These are phyloP conservation scores for Pristionchus maxplancki DNA, from an alignment of 2,888 invertebrate species.

Conservation along the genomic window DNA sequence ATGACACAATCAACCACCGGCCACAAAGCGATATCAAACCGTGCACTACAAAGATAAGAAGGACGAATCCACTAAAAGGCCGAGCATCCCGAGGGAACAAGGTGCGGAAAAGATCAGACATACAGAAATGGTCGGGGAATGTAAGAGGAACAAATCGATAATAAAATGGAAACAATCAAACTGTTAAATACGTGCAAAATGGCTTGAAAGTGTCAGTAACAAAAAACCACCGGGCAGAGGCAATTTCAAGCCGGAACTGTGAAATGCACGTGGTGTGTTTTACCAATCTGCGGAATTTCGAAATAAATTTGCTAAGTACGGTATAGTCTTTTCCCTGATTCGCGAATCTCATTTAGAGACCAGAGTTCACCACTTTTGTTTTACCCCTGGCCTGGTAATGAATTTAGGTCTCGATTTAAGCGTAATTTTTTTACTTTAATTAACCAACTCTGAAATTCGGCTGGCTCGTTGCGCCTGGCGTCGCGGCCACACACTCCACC, in stretches of 20 bases:
- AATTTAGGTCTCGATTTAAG: no score
- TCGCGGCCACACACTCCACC: background rate
- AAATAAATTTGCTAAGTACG: background rate
- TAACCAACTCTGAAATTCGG: no score
- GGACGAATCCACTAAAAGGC: background rate
- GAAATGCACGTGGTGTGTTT: background rate
- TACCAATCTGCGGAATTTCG: background rate
- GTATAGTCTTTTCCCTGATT: background rate
- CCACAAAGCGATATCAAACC: slow-evolving; percentile 15
- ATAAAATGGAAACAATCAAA: background rate
- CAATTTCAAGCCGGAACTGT: background rate
- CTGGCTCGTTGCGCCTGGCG: background rate
- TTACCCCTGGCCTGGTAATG: no score
- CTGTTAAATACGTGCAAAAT: background rate
- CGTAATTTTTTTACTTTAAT: no score
- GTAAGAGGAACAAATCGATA: background rate
- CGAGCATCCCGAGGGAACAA: background rate
- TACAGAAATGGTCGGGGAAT: background rate
- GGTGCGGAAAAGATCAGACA: background rate
- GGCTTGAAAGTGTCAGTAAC: background rate
- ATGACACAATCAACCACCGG: slow-evolving; percentile 23
- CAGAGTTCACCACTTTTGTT: no score
- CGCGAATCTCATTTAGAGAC: background rate
- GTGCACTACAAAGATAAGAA: slow-evolving; percentile 42
- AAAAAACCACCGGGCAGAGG: background rate